Conservation (phyloP, 1,140 invertebrate genomes). For the Steinernema feltiae region DNA sequence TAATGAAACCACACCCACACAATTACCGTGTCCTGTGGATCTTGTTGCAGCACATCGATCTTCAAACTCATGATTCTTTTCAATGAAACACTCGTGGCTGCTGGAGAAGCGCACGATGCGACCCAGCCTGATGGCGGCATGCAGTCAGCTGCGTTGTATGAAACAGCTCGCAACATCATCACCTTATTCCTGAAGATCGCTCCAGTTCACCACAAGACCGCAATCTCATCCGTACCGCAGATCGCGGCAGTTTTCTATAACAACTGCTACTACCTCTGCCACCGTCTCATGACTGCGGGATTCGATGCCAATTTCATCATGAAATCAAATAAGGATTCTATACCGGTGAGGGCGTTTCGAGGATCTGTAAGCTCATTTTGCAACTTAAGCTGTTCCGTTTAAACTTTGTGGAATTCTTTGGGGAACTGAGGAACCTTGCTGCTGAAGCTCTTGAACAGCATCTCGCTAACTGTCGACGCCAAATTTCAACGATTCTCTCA, state of each 20-base stretch:
- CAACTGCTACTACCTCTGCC: conserved; percentile 29
- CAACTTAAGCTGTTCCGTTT: conserved; percentile 8
- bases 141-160: conserved; percentile 13
- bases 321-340: background rate
- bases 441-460: conserved; percentile 5
- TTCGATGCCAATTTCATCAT: background rate
- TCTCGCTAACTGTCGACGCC: conserved; percentile 19
- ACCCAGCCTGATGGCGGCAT: background rate
- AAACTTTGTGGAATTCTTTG: conserved; percentile 15
- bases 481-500: conserved; percentile 22
- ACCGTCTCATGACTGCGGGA: conserved; percentile 19
- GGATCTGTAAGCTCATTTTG: background rate
- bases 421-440: conserved; percentile 2
- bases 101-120: background rate
- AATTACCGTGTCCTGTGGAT: background rate
- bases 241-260: conserved; percentile 25
- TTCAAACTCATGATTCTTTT: conserved; percentile 13
- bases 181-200: conserved; percentile 19
- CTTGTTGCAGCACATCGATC: conserved; percentile 6
- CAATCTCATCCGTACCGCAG: conserved; percentile 24
- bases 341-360: background rate
- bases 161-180: conserved; percentile 25
- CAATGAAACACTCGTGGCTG: conserved; percentile 7
- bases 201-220: conserved; percentile 18
- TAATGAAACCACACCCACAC: background rate